Base-by-base conservation (phyloP, 2,797 vertebrate species). In the Molossus molossus region DNA sequence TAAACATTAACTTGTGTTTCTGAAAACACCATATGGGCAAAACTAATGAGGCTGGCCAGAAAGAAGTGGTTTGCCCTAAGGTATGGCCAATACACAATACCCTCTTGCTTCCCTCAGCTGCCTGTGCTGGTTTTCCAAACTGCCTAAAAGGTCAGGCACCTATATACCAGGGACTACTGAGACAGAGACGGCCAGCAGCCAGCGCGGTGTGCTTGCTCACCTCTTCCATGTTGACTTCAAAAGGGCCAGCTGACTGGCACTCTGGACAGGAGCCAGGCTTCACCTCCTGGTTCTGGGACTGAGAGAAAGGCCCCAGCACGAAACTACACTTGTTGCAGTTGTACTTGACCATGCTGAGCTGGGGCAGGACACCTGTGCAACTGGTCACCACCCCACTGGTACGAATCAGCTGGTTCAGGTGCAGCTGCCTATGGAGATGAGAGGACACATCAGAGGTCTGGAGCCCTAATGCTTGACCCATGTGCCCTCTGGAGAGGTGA, bases 181-280 rank as follows among this genome's bases (percentile, higher is more conserved):
- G 62, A 53, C 50, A 15, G 33, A 25, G 25, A 33, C n/a, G 48
- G 55, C 9, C 37, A 9, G 9, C 29, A 9, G 23, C 27, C 33
- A 57, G 40, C 1, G 5, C 1, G 2, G 9, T 1, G n/a, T 23
- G 45, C 21, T 3, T 37, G 45, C 97, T 98, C 94, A 99, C 99
- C 99, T 99, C 98, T 96, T 99, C 99, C 99, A 99, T 99, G 98
- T 99, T 99, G 98, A 99, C 99, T 96, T 99, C 99, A 17, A 99
- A 99, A 0, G 99, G 99, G 0, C 99, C 99, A 2, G 98, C 94
- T 0, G 99, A 99, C 98, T 99, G 99, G 97, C 99, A 99, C 98
- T 99, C 99, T 0, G 99, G 99, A 83, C 99, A 99, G 94, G 99
- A 99, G n/a, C 99, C 99, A 0, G 99, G 99, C 97, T 99, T 99